Percentiles rank a stretch among this genome's conserved stretches.
Evolutionary conservation across 1,140 invertebrate genomes (phyloP).

Genomic region (Acyrthosiphon pisum): DNA sequence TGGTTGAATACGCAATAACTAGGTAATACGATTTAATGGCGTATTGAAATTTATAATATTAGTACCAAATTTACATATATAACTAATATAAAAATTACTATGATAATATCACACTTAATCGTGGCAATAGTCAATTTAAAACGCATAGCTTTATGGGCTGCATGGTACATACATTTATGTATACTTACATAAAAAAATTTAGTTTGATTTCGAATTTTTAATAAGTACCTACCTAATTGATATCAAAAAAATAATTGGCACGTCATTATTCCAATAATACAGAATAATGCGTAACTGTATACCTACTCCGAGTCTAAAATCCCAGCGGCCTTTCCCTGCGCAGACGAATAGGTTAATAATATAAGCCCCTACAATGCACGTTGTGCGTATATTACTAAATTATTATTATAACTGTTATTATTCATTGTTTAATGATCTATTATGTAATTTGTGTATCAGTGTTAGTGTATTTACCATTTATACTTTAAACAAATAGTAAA

Average conservation of each 20-base stretch:
- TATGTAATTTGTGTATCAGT: neutral
- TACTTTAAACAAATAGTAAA: neutral
- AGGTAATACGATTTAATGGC: neutral
- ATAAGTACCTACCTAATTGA: too few species aligned
- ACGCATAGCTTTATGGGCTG: neutral
- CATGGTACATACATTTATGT: too few species aligned
- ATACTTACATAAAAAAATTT: neutral
- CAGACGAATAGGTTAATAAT: neutral
- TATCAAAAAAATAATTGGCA: too few species aligned
- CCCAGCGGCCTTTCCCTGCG: neutral
- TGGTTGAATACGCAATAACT: too few species aligned
- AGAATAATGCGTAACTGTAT: neutral
- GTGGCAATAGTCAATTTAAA: neutral
- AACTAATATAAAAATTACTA: neutral
- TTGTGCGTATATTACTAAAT: neutral
- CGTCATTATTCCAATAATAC: too few species aligned
- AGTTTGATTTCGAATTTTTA: neutral
- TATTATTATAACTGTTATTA: neutral
- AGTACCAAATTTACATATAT: neutral
- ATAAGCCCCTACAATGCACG: neutral
- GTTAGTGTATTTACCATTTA: neutral
- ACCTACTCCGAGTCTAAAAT: neutral
- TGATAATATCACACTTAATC: neutral
- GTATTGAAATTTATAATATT: neutral
- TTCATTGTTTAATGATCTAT: neutral